Evolutionary conservation across 2,888 invertebrate genomes (phyloP).

Genomic region (Zygaena filipendulae): DNA sequence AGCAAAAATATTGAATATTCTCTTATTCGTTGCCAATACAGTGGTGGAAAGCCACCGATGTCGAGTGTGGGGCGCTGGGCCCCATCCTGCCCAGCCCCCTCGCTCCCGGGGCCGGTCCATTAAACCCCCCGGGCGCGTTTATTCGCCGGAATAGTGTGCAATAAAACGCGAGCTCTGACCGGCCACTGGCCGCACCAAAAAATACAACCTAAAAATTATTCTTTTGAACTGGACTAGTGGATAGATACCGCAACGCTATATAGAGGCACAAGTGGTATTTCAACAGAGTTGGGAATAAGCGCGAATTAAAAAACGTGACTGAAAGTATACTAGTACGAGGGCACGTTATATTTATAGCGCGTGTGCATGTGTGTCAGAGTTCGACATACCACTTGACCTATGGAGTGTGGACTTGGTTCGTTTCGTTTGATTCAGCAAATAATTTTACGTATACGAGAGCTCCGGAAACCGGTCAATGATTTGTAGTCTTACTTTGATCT

Average conservation of each 20-base stretch:
- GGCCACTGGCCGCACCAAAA: slow-evolving; percentile 51
- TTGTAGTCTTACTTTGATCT: no score
- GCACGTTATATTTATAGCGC: no score
- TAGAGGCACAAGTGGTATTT: no score
- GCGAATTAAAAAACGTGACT: no score
- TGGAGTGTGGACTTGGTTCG: no score
- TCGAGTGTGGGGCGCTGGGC: slow-evolving; percentile 19
- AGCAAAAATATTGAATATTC: slow-evolving; percentile 61
- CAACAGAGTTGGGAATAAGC: slow-evolving; percentile 6
- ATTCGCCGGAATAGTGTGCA: slow-evolving; percentile 63
- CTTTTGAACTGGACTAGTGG: slow-evolving; percentile 33
- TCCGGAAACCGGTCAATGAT: no score
- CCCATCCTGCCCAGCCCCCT: slow-evolving; percentile 14
- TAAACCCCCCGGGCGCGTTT: slow-evolving; percentile 48
- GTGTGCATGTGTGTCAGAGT: no score
- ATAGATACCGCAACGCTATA: slow-evolving; percentile 13
- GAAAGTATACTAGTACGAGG: no score
- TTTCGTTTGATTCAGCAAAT: no score
- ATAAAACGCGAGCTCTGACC: slow-evolving; percentile 54
- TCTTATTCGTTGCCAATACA: slow-evolving; percentile 47
- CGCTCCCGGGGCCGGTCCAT: slow-evolving; percentile 48
- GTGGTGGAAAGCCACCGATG: slow-evolving; percentile 24
- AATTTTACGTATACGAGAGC: no score
- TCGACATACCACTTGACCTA: no score
- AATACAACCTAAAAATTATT: slow-evolving; percentile 52